Evolutionary conservation across 2,797 vertebrate genomes (phyloP).

Genomic region (Myiotriccus ornatus): DNA sequence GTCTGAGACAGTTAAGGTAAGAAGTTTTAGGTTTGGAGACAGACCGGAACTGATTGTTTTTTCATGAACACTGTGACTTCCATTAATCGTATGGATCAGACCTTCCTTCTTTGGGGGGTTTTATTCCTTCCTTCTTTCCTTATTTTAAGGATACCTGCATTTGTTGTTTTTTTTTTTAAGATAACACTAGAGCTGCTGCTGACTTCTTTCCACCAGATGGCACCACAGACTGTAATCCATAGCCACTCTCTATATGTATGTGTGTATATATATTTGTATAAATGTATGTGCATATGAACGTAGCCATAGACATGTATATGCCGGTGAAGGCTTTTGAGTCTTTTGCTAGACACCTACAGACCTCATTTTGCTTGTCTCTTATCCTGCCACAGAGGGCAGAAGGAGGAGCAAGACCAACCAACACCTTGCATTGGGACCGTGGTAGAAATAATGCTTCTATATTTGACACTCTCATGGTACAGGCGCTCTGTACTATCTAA

Average conservation of each 20-base stretch:
- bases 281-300: neutral
- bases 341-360: neutral
- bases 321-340: neutral
- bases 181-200: neutral
- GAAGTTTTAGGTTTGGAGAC: neutral
- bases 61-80: neutral
- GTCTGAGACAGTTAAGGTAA: neutral
- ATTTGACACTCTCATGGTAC: neutral
- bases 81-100: neutral
- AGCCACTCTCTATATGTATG: neutral
- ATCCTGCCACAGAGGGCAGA: neutral
- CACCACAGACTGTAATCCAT: conserved; percentile 71
- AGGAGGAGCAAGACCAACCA: neutral
- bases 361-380: neutral
- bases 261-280: neutral
- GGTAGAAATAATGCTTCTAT: neutral
- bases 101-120: neutral
- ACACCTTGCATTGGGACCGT: neutral
- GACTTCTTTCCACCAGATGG: conserved; percentile 76
- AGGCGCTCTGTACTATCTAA: neutral
- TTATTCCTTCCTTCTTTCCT: neutral
- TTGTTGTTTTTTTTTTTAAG: neutral
- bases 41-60: neutral
- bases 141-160: neutral
- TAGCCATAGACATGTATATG: neutral